A percentile compares a stretch with the other conserved stretches of the same genome.
Conservation (phyloP, 2,797 vertebrate genomes). For the Sternarchorhynchus goeldii region DNA sequence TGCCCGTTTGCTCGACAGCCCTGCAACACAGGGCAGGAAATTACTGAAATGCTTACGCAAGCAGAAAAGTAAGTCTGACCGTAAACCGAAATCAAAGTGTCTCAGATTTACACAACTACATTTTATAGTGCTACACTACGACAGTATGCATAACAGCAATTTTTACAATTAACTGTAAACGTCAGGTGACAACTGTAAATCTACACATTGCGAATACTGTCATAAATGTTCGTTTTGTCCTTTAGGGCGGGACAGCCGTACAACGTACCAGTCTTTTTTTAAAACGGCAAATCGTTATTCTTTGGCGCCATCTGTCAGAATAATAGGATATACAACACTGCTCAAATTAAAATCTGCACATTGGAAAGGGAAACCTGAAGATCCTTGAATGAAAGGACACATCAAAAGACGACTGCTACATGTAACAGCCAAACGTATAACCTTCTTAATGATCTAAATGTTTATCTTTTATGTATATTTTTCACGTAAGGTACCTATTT, state of each 20-base stretch:
- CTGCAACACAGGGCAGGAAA: constrained; percentile 57
- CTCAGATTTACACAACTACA: background rate
- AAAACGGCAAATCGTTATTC: constrained; percentile 52
- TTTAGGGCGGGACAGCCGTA: constrained; percentile 46
- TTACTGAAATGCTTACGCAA: constrained; percentile 62
- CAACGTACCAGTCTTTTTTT: constrained; percentile 43
- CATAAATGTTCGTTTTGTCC: constrained; percentile 33
- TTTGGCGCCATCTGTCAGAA: constrained; percentile 61
- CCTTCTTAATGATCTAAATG: too few species aligned
- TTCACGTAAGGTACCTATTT: too few species aligned
- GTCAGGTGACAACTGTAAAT: background rate
- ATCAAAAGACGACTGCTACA: too few species aligned
- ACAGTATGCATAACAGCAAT: background rate
- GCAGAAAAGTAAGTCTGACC: constrained; percentile 58
- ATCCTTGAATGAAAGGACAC: too few species aligned
- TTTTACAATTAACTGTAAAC: background rate
- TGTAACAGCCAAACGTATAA: too few species aligned
- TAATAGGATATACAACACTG: background rate
- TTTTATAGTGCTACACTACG: background rate
- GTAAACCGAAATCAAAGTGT: background rate
- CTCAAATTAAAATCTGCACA: background rate
- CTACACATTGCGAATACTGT: background rate
- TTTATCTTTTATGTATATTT: too few species aligned
- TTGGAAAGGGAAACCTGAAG: background rate
- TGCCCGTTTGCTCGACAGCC: constrained; percentile 31